Evolutionary conservation across 2,888 invertebrate species (phyloP).

Genomic region (Artemia sp.): DNA sequence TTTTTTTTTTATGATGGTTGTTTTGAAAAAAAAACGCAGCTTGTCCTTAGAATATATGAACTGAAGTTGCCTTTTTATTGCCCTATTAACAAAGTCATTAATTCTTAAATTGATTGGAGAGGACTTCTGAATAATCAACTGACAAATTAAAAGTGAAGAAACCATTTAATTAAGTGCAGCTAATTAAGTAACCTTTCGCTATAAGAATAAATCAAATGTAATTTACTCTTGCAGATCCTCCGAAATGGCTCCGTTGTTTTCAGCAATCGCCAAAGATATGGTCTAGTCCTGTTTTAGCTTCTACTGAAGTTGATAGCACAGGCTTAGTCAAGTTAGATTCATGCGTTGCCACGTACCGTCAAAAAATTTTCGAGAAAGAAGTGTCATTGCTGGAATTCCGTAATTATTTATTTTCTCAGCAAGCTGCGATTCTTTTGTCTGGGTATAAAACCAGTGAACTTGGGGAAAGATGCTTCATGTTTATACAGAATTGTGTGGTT

Average conservation of each 20-base stretch:
- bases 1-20: too few relatives aligned
- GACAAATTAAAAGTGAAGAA: too few relatives aligned
- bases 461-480: neutral
- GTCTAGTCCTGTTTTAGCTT: conserved; percentile 52
- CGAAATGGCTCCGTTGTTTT: conserved; percentile 66
- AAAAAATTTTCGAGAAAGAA: conserved; percentile 26
- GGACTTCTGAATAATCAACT: too few relatives aligned
- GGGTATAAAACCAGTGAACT: conserved; percentile 19
- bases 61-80: too few relatives aligned
- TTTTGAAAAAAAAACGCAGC: too few relatives aligned
- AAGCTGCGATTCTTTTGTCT: conserved; percentile 54
- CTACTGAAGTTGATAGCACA: conserved; percentile 22
- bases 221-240: conserved; percentile 42
- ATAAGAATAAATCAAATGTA: too few relatives aligned
- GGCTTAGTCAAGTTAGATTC: conserved; percentile 17
- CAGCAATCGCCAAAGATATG: conserved; percentile 60
- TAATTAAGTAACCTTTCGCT: too few relatives aligned
- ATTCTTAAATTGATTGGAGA: too few relatives aligned
- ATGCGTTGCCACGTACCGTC: conserved; percentile 24
- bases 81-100: too few relatives aligned
- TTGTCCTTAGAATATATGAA: too few relatives aligned
- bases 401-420: conserved; percentile 80
- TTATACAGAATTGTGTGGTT: neutral
- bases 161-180: too few relatives aligned
- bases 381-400: conserved; percentile 63